Conservation (phyloP, 2,888 invertebrate genomes). For the Arge pagana region DNA sequence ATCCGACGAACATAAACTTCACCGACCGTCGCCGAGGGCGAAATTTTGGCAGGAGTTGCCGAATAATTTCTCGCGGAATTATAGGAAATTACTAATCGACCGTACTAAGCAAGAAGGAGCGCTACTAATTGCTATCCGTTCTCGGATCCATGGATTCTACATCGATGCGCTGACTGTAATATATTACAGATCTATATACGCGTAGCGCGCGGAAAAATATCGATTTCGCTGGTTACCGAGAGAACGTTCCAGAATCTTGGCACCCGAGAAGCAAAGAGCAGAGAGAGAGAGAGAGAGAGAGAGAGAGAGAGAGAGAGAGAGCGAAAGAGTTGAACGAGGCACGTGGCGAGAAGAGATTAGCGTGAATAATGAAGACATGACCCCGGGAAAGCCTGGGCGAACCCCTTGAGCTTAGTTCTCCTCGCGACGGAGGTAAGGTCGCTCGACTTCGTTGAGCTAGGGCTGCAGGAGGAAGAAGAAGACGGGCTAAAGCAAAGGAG, state of each 20-base stretch:
- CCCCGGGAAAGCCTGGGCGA: slow-evolving; percentile 51
- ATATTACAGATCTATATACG: too few relatives aligned
- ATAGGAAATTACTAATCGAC: too few relatives aligned
- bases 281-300: background rate
- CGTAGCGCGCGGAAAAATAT: too few relatives aligned
- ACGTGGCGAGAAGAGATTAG: slow-evolving; percentile 45
- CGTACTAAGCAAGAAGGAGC: too few relatives aligned
- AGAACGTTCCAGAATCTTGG: background rate
- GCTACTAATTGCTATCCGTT: too few relatives aligned
- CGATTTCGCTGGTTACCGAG: too few relatives aligned
- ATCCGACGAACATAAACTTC: too few relatives aligned
- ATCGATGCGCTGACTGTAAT: too few relatives aligned
- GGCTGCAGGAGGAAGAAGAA: slow-evolving; percentile 46
- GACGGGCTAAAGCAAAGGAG: slow-evolving; percentile 25
- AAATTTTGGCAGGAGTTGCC: too few relatives aligned
- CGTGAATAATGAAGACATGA: slow-evolving; percentile 56
- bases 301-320: slow-evolving; percentile 8
- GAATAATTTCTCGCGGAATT: too few relatives aligned
- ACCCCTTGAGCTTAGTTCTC: slow-evolving; percentile 43
- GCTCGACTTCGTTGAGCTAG: slow-evolving; percentile 44
- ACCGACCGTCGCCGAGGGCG: too few relatives aligned
- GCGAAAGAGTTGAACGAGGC: slow-evolving; percentile 7
- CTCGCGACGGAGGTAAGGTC: background rate
- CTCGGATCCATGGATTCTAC: too few relatives aligned
- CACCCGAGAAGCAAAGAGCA: slow-evolving; percentile 13